Base-by-base conservation (phyloP, 2,888 invertebrate genomes). In the Eupithecia centaureata region DNA sequence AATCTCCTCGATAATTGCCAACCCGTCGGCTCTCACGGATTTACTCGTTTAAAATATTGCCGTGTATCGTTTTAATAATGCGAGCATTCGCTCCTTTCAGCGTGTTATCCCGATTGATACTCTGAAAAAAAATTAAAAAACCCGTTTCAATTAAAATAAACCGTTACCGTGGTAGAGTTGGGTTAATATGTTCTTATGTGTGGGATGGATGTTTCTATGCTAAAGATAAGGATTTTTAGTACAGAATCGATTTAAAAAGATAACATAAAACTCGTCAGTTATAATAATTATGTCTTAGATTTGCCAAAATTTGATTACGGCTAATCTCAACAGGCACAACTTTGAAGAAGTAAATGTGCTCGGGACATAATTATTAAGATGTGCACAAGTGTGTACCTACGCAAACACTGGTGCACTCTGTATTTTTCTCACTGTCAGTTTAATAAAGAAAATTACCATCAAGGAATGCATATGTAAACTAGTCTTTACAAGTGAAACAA, bases 1-100 rank as follows among this genome's bases (percentile, higher is more conserved):
- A 86, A 86, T 85, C 80, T 80, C 73, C 74, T 76, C 83, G 82
- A 80, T 87, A 86, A 87, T 87, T 83, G 82, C 79, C 74, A 67
- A 67, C 60, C 60, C 66, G 60, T 32, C 60, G 65, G 72, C 64
- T 54, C 62, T 61, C 38, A 25, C 78, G 70, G 78, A 74, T 80
- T 81, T 82, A 82, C 80, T 73, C 76, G 77, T 79, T 81, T 80
- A 82, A 85, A 83, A 82, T 83, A 82, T 82, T 76, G 80, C 81
- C 77, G 72, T 74, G 71, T 80, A 78, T 81, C 82, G 80, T 77
- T 83, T 84, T 84, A 85, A 85, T 83, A 83, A 83, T 79, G 80
- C 71, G 74, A 76, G 73, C 77, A 70, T 32, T 18, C 80, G 81
- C 83, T 79, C 79, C 75, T 81, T 81, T 80, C 76, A 75, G 67